These are phyloP conservation scores for Sebastes fasciatus DNA, from an alignment of 2,113 vertebrate genomes.

Conservation along the genomic window DNA sequence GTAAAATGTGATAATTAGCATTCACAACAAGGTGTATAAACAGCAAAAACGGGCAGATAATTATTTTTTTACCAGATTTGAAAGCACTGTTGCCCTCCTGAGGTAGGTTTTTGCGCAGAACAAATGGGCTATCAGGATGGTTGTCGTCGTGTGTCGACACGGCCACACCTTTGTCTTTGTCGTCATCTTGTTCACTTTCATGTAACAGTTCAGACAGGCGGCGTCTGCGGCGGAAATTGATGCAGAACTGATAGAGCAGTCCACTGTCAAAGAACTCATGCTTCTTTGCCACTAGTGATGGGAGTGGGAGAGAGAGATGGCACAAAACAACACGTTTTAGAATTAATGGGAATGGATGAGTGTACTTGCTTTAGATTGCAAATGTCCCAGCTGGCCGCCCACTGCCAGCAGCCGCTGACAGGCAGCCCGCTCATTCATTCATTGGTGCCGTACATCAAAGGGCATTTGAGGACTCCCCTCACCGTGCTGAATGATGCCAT, in stretches of 20 bases:
- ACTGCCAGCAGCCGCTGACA: constrained; percentile 8
- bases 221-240: constrained; percentile 86
- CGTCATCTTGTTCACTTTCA: constrained; percentile 71
- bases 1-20: not conserved
- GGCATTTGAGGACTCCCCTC: constrained; percentile 40
- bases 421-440: not conserved
- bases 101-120: constrained; percentile 78
- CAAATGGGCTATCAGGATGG: constrained; percentile 83
- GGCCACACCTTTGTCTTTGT: constrained; percentile 33
- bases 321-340: constrained; percentile 3
- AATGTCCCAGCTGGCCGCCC: constrained; percentile 25
- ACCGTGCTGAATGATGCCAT: constrained; percentile 91
- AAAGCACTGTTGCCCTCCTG: constrained; percentile 82
- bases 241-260: constrained; percentile 89
- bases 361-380: constrained; percentile 35
- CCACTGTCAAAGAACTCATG: constrained; percentile 89
- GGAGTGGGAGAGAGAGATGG: not conserved
- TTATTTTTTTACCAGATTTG: constrained; percentile 81
- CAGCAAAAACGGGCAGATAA: not conserved
- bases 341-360: not conserved
- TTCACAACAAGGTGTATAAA: not conserved
- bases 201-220: constrained; percentile 86
- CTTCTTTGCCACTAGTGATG: constrained; percentile 81
- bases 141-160: constrained; percentile 73
- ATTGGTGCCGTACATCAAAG: constrained; percentile 26